phyloP scores from a whole-genome alignment of 2,888 invertebrate genomes.

The Synanthedon formicaeformis region DNA sequence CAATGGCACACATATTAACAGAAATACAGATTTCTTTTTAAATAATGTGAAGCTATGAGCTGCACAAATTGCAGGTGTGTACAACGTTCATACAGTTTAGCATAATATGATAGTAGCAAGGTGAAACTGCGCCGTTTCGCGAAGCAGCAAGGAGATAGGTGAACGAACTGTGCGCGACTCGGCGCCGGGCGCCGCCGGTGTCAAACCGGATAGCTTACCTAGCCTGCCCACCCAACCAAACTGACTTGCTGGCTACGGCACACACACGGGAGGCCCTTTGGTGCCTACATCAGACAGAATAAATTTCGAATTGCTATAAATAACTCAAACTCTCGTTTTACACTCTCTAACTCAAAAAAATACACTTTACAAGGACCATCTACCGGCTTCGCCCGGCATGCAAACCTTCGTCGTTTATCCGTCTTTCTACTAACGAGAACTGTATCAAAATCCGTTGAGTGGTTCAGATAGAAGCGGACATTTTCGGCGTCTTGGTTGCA shows the following conservation, averaged over 20 bases:
- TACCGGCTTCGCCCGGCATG: too few relatives aligned
- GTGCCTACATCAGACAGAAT: constrained; percentile 1
- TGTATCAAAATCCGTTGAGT: too few relatives aligned
- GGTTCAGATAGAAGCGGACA: too few relatives aligned
- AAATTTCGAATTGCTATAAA: neutral
- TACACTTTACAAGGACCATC: too few relatives aligned
- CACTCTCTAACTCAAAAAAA: too few relatives aligned
- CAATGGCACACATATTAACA: too few relatives aligned
- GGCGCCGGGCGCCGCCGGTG: constrained; percentile 21
- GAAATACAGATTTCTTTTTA: too few relatives aligned
- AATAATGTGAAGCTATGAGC: too few relatives aligned
- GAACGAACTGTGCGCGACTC: constrained; percentile 48
- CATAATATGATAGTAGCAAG: constrained; percentile 37
- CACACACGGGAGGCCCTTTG: constrained; percentile 1
- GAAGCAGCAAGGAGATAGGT: constrained; percentile 44
- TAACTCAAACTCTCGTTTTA: too few relatives aligned
- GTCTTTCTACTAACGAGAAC: too few relatives aligned
- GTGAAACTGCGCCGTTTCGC: constrained; percentile 48
- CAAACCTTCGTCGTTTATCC: too few relatives aligned
- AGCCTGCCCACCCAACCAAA: constrained; percentile 31
- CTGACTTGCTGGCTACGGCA: constrained; percentile 2
- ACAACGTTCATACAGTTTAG: constrained; percentile 7
- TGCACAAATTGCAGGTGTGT: neutral
- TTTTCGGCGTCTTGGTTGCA: too few relatives aligned
- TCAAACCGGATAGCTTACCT: constrained; percentile 61